phyloP scores from a whole-genome alignment of 2,888 invertebrate species.

The Standfussiana lucernea region DNA sequence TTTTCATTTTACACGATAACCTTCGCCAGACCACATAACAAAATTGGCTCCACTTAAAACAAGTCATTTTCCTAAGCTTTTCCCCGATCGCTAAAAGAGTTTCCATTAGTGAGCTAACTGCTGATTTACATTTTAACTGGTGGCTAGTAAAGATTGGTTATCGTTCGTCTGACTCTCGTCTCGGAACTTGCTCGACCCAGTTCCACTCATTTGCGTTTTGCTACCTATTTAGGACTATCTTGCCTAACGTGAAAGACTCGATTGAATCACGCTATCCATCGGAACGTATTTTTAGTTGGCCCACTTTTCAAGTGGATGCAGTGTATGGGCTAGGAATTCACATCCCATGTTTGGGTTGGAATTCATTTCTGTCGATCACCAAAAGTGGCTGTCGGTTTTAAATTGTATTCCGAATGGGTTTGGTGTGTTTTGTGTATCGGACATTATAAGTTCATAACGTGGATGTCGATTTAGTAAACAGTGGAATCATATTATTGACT shows the following conservation, averaged over 20 bases:
- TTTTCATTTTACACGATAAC: slow-evolving; percentile 38
- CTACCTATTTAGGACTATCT: slow-evolving; percentile 71
- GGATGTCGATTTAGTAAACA: not conserved
- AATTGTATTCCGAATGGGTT: not conserved
- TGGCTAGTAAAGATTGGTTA: slow-evolving; percentile 51
- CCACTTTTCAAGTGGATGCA: slow-evolving; percentile 43
- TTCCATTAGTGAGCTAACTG: slow-evolving; percentile 59
- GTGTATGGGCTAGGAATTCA: slow-evolving; percentile 34
- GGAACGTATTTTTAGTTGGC: slow-evolving; percentile 55
- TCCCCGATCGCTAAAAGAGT: slow-evolving; percentile 59
- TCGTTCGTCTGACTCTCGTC: slow-evolving; percentile 73
- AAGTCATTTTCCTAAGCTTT: slow-evolving; percentile 60
- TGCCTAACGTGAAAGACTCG: slow-evolving; percentile 69
- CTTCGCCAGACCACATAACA: slow-evolving; percentile 35
- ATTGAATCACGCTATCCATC: slow-evolving; percentile 63
- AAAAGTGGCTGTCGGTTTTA: slow-evolving; percentile 3
- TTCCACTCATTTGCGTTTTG: slow-evolving; percentile 74
- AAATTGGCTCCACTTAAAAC: slow-evolving; percentile 50
- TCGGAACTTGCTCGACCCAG: slow-evolving; percentile 79
- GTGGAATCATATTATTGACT: not conserved
- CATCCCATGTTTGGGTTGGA: slow-evolving; percentile 44
- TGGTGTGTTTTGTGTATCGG: not conserved
- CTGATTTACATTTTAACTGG: slow-evolving; percentile 65
- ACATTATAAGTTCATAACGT: too few species aligned
- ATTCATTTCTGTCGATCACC: slow-evolving; percentile 9